Evolutionary conservation across 2,797 vertebrate genomes (phyloP).

Genomic region (Hozukius guyotensis): DNA sequence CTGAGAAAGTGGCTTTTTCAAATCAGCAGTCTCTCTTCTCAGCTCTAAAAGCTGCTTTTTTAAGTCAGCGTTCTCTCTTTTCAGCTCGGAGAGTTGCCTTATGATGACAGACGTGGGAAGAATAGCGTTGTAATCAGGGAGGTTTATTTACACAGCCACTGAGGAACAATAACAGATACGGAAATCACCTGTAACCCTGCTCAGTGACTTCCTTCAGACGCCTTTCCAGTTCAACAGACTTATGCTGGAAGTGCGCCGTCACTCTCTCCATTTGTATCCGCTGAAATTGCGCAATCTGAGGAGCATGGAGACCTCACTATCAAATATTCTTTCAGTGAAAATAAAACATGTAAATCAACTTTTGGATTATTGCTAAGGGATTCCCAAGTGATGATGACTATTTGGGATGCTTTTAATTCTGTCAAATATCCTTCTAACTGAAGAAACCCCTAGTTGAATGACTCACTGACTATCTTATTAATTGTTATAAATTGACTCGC

Average conservation of each 20-base stretch:
- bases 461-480: background rate
- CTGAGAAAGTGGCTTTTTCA: constrained; percentile 87
- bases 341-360: background rate
- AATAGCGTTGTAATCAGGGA: background rate
- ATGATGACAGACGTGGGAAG: constrained; percentile 32
- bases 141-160: constrained; percentile 6
- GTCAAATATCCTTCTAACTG: background rate
- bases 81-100: constrained; percentile 86
- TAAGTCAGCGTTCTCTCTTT: constrained; percentile 84
- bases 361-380: background rate
- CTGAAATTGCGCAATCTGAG: constrained; percentile 88
- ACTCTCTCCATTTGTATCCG: constrained; percentile 85
- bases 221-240: constrained; percentile 81
- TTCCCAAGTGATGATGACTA: background rate
- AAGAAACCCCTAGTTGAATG: background rate
- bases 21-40: constrained; percentile 84
- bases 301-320: constrained; percentile 9
- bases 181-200: constrained; percentile 75
- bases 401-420: constrained; percentile 3
- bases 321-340: background rate
- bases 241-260: constrained; percentile 82
- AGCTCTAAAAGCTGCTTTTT: constrained; percentile 84
- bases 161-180: background rate
- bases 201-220: constrained; percentile 81
- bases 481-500: constrained; percentile 1